These are phyloP conservation scores for Lasius platythorax DNA, from an alignment of 2,888 invertebrate genomes.

Conservation along the genomic window DNA sequence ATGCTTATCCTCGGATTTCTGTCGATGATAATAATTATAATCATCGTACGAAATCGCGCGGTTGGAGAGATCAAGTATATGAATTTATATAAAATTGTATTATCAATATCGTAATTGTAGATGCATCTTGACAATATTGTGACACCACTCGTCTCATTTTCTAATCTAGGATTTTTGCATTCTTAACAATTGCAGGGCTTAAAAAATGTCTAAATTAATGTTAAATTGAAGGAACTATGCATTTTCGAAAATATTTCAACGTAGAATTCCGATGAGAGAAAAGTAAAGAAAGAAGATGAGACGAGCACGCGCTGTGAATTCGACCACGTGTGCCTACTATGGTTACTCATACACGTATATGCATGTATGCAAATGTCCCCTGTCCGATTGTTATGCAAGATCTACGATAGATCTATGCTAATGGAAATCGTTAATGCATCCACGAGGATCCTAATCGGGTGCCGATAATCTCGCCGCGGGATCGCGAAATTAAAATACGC, in stretches of 20 bases:
- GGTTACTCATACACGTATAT: conserved; percentile 64
- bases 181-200: background rate
- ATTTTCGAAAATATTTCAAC: background rate
- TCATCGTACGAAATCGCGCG: background rate
- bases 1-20: background rate
- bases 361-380: conserved; percentile 60
- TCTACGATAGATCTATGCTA: conserved; percentile 84
- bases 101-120: background rate
- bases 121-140: background rate
- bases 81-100: background rate
- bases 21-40: background rate
- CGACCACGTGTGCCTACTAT: conserved; percentile 71
- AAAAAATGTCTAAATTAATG: background rate
- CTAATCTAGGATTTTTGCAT: background rate
- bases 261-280: background rate
- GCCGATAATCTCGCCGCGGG: conserved; percentile 71
- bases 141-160: background rate
- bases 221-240: background rate
- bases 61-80: background rate
- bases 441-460: conserved; percentile 79
- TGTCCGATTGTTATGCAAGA: conserved; percentile 71
- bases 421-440: conserved; percentile 83
- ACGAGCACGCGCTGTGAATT: conserved; percentile 65
- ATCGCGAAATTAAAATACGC: conserved; percentile 80
- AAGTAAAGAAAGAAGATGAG: conserved; percentile 23